Percentiles rank a stretch among this genome's conserved stretches.
These are phyloP conservation scores for Enteromius trimaculatus DNA, from an alignment of 2,797 vertebrate species.

Conservation along the genomic window DNA sequence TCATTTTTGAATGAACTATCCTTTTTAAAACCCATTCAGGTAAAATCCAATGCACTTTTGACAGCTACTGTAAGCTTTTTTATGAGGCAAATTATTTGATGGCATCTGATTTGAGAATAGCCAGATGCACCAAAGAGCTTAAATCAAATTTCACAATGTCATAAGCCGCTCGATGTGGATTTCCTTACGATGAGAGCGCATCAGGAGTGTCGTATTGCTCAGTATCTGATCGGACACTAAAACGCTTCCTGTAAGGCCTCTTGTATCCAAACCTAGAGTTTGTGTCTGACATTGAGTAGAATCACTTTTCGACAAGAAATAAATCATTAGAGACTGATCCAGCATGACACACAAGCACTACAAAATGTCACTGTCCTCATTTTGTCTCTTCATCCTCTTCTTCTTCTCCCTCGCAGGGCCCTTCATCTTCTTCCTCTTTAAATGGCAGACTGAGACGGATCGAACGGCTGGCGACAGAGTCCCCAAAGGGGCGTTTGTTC, in stretches of 20 bases:
- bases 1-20: not conserved
- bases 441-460: slow-evolving; percentile 42
- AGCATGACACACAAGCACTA: slow-evolving; percentile 33
- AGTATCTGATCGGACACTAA: slow-evolving; percentile 9
- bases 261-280: not conserved
- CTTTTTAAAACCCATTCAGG: not conserved
- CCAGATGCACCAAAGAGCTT: not conserved
- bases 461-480: slow-evolving; percentile 14
- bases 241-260: not conserved
- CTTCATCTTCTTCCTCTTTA: slow-evolving; percentile 47
- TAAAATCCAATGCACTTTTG: not conserved
- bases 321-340: slow-evolving; percentile 41
- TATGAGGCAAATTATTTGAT: not conserved
- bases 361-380: slow-evolving; percentile 47
- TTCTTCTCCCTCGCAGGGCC: not conserved
- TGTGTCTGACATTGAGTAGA: slow-evolving; percentile 33
- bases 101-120: slow-evolving; percentile 14
- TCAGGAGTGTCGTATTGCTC: slow-evolving; percentile 4
- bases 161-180: not conserved
- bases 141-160: slow-evolving; percentile 17
- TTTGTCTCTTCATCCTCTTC: slow-evolving; percentile 27
- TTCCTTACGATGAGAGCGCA: not conserved
- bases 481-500: slow-evolving; percentile 34
- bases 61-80: not conserved
- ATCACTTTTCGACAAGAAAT: slow-evolving; percentile 33